Base-by-base conservation (phyloP, 2,797 vertebrate genomes). In the Zenarchopterus dispar region DNA sequence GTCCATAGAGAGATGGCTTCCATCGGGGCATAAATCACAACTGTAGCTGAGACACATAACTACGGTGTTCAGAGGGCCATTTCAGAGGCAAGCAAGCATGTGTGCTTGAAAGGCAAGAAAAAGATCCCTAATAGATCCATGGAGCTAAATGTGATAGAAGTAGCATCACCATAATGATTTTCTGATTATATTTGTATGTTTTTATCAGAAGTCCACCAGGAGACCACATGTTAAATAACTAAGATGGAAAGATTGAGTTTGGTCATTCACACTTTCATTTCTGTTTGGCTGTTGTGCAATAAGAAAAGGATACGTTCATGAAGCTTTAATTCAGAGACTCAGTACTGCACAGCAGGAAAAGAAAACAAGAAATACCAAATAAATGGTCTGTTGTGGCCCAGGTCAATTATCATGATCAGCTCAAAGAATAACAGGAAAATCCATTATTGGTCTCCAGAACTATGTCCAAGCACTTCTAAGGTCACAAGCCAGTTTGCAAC, bases 21-120 rank as follows among this genome's bases (percentile, higher is more conserved):
- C 67, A 74, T 79, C n/a, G 56, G 74, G 70, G 79, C 56, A 89
- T 85, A 78, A 84, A 82, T 89, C 87, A 85, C 62, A 78, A 52
- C 77, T 58, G 72, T 67, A 64, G 66, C 78, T 0, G 51, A 74
- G 64, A 63, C 62, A 60, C 67, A 31, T 56, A 26, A 42, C 75
- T 54, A 54, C 45, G 59, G 62, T 62, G 57, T 77, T 84, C 47
- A 46, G 70, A 82, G 71, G 73, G 63, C 83, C 77, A 75, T 82
- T 84, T 84, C 54, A 45, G 75, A 75, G 52, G 72, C 67, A 75
- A 63, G 80, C 43, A 22, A 63, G 62, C 43, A 65, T 64, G 67
- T 23, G 33, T 51, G 62, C 61, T 21, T 31, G 71, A 33, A 15
- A 69, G 46, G 60, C 41, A 63, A 56, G 9, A 58, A 23, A 59